Base-by-base conservation (phyloP, 2,888 invertebrate genomes). In the Colletes collaris region DNA sequence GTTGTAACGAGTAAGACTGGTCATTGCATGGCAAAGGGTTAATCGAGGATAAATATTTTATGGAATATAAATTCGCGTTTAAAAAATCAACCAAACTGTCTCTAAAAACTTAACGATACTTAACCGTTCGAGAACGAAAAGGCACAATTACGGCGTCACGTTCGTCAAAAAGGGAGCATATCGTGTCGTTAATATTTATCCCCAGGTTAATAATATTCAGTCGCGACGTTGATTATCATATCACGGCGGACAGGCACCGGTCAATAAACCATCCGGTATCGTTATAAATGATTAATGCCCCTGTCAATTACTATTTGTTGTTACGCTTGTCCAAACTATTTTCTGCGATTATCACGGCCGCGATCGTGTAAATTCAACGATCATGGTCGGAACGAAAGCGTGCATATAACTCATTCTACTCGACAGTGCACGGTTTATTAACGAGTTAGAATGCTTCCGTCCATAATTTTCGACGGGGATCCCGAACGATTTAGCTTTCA, bases 231-330 rank as follows among this genome's bases (percentile, higher is more conserved):
- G 87, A 89, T 88, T 88, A 89, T 87, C 85, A 82, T 70, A 73
- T 76, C 80, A 60, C 69, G 56, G 66, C 76, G 76, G 77, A 73
- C 74, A 81, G 76, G 74, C 68, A 79, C 85, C 82, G 84, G 85
- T 85, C 90, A 85, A 86, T 90, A 86, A 85, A 87, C 80, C 82
- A 76, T 68, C 60, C 81, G 76, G 66, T 70, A 59, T 65, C 55
- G 68, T 81, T 81, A 86, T 84, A 84, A 89, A 90, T 90, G 88
- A 90, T 90, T 90, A 89, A 90, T 88, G 80, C 83, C 77, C 80
- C 81, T 86, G 87, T 89, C 88, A 85, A 89, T 90, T 89, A 87
- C 81, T 82, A 82, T 85, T 87, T 82, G 86, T 85, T 81, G 88
- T 76, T 74, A 81, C 74, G 79, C 73, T 67, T 75, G 82, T 81